A percentile compares a stretch with the other conserved stretches of the same genome.
Conservation (phyloP, 2,113 vertebrate species). For the Apteryx owenii region DNA sequence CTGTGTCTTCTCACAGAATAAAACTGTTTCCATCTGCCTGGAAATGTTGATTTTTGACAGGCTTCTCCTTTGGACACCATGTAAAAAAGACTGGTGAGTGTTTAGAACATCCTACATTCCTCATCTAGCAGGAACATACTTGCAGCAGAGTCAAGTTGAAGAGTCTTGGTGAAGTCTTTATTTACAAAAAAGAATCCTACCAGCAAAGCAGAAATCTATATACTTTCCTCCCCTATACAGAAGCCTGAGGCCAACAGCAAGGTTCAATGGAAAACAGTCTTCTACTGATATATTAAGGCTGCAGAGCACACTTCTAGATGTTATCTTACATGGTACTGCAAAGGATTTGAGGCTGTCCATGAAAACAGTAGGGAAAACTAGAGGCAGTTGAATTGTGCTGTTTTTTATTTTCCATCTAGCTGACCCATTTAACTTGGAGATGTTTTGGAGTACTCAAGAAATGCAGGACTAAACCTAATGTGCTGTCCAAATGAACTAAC, state of each 20-base stretch:
- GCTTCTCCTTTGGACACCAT: background rate
- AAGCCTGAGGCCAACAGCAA: background rate
- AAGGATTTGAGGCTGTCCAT: background rate
- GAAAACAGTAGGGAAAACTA: background rate
- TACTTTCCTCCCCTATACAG: background rate
- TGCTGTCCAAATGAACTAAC: background rate
- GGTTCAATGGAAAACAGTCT: background rate
- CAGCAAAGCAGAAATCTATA: background rate
- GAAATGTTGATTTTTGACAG: constrained; percentile 40
- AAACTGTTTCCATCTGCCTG: constrained; percentile 43
- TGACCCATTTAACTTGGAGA: background rate
- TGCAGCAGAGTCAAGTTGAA: background rate
- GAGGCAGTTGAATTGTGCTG: background rate
- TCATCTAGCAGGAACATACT: background rate
- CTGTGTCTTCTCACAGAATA: background rate
- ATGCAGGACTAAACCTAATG: background rate
- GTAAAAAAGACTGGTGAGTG: background rate
- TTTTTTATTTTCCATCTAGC: background rate
- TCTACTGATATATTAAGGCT: background rate
- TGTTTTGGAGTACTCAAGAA: background rate
- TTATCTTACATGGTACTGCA: background rate
- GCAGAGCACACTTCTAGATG: background rate
- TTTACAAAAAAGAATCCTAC: background rate
- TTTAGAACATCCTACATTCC: background rate
- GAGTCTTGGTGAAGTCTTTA: background rate